Base-by-base conservation (phyloP, 2,888 invertebrate genomes). In the Lepidocyrtinus sp. region DNA sequence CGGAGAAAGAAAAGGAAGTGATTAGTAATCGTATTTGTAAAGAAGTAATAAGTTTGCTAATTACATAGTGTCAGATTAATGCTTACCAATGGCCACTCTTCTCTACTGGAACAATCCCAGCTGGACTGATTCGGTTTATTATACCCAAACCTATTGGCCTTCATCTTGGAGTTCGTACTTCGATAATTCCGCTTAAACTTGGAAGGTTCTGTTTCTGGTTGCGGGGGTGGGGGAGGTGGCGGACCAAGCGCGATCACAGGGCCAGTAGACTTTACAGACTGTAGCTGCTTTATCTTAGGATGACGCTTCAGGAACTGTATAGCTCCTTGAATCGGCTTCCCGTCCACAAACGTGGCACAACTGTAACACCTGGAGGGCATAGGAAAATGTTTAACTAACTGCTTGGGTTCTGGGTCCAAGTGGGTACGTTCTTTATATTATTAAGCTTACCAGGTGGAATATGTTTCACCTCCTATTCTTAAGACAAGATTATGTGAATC, bases 401-500 rank as follows among this genome's bases (percentile, higher is more conserved):
- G 21, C 21, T 5, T 59, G 36, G 7, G 7, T 36, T 5, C 12
- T 36, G 5, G 36, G 36, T 36, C 36, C 7, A 36, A 12, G 36
- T 36, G n/a, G n/a, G n/a, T n/a, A n/a, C 36, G 36, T 36, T 36
- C n/a, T 36, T 36, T 9, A 36, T 45, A n/a, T 55, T 67, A 68
- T 59, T 63, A 46, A 19, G 45, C 82, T 72, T 80, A 84, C 84
- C 84, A 84, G 19, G 61, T 15, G 24, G 72, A 80, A 21, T 81
- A 76, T 15, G 65, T 61, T 50, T 83, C 81, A 9, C 55, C 75
- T 62, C 45, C 67, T 19, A 84, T 7, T 17, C 69, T 62, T 21
- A 94, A 91, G 55, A 92, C 93, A 79, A 96, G 88, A 1, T 92
- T 91, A 89, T 96, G 96, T 64, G 90, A 91, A 88, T 95, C 95